Evolutionary conservation across 2,888 invertebrate species (phyloP), one percentile per base, ranked within the genome.

Genomic region (Ametastegia equiseti): DNA sequence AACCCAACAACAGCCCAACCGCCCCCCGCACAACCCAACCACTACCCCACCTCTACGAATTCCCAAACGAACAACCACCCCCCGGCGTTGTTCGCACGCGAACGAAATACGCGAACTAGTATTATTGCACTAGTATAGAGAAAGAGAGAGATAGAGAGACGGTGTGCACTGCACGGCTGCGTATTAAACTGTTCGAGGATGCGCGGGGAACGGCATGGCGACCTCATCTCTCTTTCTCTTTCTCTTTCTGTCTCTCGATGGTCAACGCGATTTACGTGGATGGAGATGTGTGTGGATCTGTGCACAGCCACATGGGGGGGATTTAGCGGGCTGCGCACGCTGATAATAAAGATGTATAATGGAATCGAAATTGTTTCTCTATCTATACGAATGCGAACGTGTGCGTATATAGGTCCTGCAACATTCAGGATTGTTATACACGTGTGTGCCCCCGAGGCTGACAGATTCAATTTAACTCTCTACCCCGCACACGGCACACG

Each of bases 281-380:
- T 63, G 13, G 5, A 15, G 4, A 30, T 11, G 13, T n/a, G 13
- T 4, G 11, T 27, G 9, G 9, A 54, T 50, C 13, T 6, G n/a
- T 19, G 54, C 19, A 23, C 19, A 1, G 4, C 13, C 13, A 13
- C 4, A 60, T 13, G 47, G 0, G 19, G 27, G 27, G 30, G 27
- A 60, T 27, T 30, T 23, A 11, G 45, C 30, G 42, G 1, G n/a
- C 42, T n/a, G 71, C 50, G 50, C 73, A 33, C 73, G 73, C 50
- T 60, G 89, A 90, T 91, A 91, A 90, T 91, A 90, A 89, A 91
- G 89, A 90, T 89, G 81, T 89, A 90, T 90, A 91, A 91, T 91
- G 87, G 90, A 91, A 90, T 91, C 88, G 89, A 90, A 91, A 91
- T 91, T 91, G 89, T 90, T 90, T 90, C 89, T 90, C 89, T 91